These are phyloP conservation scores for Plebejus argus DNA, from an alignment of 2,888 invertebrate genomes.

Conservation along the genomic window DNA sequence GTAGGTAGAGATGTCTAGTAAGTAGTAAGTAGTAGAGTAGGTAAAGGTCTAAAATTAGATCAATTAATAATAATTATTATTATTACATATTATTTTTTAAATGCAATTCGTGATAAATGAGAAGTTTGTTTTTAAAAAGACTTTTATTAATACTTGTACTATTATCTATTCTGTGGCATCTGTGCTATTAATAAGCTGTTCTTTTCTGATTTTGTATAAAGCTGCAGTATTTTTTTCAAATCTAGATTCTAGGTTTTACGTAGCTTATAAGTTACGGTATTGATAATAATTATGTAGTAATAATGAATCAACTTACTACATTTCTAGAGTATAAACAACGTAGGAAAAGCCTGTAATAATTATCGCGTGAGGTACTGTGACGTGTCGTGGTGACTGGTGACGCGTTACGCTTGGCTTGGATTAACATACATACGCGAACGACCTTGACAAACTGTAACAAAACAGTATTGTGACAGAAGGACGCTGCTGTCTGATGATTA, in stretches of 20 bases:
- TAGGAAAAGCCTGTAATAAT: slow-evolving; percentile 13
- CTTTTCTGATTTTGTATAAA: too few species aligned
- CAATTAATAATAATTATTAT: too few species aligned
- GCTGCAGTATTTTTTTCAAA: too few species aligned
- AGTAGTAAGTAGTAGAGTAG: too few species aligned
- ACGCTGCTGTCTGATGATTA: not conserved
- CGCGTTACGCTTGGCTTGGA: slow-evolving; percentile 13
- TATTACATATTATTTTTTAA: too few species aligned
- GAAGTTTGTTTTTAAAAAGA: too few species aligned
- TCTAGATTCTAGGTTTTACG: not conserved
- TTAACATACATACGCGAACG: slow-evolving; percentile 16
- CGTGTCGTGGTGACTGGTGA: not conserved
- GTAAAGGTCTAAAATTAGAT: too few species aligned
- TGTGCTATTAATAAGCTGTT: too few species aligned
- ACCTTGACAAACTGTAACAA: slow-evolving; percentile 6
- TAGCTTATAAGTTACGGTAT: not conserved
- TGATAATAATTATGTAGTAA: not conserved
- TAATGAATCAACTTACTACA: not conserved
- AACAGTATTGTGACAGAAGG: not conserved
- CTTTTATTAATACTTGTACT: too few species aligned
- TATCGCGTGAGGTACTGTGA: slow-evolving; percentile 5
- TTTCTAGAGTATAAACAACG: not conserved
- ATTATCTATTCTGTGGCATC: too few species aligned
- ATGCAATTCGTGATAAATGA: too few species aligned
- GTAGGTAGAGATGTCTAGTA: too few species aligned